phyloP scores from a whole-genome alignment of 2,888 invertebrate genomes.

The Mantis religiosa region DNA sequence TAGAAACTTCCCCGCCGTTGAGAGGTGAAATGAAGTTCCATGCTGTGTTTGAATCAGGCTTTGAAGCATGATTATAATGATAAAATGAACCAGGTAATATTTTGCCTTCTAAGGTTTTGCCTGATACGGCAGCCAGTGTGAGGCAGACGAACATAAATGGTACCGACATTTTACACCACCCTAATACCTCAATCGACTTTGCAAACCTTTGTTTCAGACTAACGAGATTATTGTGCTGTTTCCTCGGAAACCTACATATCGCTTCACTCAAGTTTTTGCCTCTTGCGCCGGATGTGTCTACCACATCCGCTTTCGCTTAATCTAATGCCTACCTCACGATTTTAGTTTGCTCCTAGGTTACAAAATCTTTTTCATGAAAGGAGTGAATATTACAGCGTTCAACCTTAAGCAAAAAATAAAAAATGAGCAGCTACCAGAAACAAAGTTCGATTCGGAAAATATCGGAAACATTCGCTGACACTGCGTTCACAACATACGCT shows the following conservation, averaged over 20 bases:
- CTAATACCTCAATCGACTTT: not conserved
- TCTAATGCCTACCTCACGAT: not conserved
- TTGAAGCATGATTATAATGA: no score
- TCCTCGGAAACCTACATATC: not conserved
- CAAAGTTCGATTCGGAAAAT: no score
- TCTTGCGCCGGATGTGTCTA: not conserved
- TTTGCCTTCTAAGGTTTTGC: not conserved
- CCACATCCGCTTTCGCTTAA: not conserved
- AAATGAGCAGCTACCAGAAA: no score
- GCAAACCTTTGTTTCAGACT: not conserved
- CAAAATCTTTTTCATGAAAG: not conserved
- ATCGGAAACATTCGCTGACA: no score
- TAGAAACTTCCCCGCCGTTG: not conserved
- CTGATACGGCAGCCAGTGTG: not conserved
- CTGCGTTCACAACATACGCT: no score
- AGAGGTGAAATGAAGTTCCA: not conserved
- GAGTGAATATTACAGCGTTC: no score
- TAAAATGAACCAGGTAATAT: no score
- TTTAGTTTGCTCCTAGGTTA: not conserved
- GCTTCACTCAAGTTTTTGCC: not conserved
- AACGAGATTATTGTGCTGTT: not conserved
- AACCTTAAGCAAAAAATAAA: no score
- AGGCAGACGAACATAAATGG: not conserved
- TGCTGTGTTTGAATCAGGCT: no score
- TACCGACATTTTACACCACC: not conserved